These are phyloP conservation scores for Sebastes glaucus DNA, from an alignment of 2,797 vertebrate genomes.

Conservation along the genomic window DNA sequence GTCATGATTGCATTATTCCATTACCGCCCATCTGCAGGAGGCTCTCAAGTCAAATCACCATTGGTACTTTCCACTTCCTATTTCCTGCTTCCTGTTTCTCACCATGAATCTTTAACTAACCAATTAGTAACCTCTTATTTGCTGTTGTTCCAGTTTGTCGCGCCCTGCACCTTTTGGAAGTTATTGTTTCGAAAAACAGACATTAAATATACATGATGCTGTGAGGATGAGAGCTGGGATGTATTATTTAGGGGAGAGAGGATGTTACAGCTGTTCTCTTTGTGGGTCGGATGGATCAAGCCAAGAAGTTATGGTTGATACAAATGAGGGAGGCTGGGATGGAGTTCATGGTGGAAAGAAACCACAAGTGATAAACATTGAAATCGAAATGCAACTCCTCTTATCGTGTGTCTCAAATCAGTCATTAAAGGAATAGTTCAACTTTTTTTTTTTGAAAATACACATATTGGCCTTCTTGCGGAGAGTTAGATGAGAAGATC, in stretches of 20 bases:
- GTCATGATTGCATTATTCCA: constrained; percentile 74
- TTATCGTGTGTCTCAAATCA: neutral
- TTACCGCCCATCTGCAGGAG: constrained; percentile 62
- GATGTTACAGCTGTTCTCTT: constrained; percentile 48
- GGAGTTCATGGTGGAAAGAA: neutral
- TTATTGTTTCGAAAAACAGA: constrained; percentile 72
- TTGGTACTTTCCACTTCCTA: constrained; percentile 56
- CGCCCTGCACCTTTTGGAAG: constrained; percentile 56
- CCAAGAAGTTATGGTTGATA: constrained; percentile 15
- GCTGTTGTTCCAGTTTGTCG: constrained; percentile 62
- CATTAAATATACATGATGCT: constrained; percentile 76
- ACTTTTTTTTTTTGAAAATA: neutral
- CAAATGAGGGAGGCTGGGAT: constrained; percentile 13
- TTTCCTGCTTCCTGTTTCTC: constrained; percentile 73
- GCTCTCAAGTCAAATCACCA: constrained; percentile 64
- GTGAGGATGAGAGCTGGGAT: constrained; percentile 66
- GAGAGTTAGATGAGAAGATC: neutral
- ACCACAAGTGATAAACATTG: neutral
- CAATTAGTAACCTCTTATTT: constrained; percentile 77
- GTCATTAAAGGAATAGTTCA: neutral
- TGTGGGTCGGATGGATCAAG: constrained; percentile 29
- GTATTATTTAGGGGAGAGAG: constrained; percentile 69
- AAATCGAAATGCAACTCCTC: neutral
- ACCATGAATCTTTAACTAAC: constrained; percentile 77
- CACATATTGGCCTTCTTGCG: neutral